phyloP scores from a whole-genome alignment of 37 sponge, comb jelly and placozoan genomes.

The Dysidea cf. avara region DNA sequence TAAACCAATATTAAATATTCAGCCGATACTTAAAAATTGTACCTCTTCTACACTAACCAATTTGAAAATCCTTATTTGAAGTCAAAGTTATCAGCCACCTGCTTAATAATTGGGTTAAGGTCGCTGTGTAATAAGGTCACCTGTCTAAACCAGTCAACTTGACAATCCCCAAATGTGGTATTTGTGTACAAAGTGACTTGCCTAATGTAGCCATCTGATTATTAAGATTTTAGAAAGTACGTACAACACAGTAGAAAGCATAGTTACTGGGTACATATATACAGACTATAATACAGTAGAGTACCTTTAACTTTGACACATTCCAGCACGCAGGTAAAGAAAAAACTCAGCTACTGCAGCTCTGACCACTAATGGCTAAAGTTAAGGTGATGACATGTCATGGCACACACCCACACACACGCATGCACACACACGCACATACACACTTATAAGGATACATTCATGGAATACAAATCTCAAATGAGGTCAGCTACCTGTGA shows the following conservation, averaged over 20 bases:
- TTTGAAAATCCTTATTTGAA: no score
- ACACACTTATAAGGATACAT: constrained; percentile 36
- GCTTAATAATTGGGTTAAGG: no score
- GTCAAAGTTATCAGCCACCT: no score
- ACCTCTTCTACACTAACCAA: no score
- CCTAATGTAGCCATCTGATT: no score
- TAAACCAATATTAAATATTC: no score
- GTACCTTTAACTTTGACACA: constrained; percentile 84
- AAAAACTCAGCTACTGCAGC: constrained; percentile 94
- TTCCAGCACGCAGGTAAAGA: constrained; percentile 86
- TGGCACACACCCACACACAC: not conserved
- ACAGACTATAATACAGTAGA: constrained; percentile 84
- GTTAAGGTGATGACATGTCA: not conserved
- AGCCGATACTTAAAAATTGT: no score
- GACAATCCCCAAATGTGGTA: no score
- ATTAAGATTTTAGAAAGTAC: no score
- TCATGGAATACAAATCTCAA: constrained; percentile 96
- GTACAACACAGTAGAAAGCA: not conserved
- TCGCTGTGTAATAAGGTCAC: no score
- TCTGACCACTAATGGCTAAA: constrained; percentile 78
- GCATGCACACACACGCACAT: not conserved
- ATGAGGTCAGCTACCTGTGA: constrained; percentile 77
- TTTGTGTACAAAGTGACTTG: no score
- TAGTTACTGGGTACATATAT: not conserved
- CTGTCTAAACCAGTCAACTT: no score